Conservation (phyloP, 92 coral and sea anemone species). For the Palythoa caribaeorum region DNA sequence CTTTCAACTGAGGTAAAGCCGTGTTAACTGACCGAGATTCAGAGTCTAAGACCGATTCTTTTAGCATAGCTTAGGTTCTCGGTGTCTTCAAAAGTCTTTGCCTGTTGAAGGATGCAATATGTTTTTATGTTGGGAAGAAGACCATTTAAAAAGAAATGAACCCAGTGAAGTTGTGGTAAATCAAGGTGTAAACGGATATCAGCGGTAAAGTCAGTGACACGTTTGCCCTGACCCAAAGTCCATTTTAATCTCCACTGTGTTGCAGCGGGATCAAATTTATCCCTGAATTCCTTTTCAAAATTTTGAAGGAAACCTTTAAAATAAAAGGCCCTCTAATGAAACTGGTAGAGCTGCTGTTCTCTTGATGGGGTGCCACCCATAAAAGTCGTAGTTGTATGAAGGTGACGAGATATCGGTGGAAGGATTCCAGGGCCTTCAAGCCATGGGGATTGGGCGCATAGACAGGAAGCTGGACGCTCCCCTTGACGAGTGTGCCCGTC, state of each 20-base stretch:
- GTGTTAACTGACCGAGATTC: too few species aligned
- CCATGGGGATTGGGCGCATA: constrained; percentile 59
- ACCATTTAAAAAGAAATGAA: constrained; percentile 29
- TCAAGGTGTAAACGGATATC: background rate
- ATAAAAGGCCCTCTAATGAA: too few species aligned
- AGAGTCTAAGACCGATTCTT: too few species aligned
- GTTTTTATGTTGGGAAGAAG: constrained; percentile 19
- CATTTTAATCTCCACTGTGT: too few species aligned
- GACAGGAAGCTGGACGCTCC: constrained; percentile 43
- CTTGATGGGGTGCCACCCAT: too few species aligned
- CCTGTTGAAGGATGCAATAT: constrained; percentile 36
- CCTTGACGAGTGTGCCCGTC: constrained; percentile 25
- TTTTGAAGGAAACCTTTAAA: too few species aligned
- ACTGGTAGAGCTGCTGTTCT: too few species aligned
- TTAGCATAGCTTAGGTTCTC: constrained; percentile 16
- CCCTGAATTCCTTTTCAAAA: too few species aligned
- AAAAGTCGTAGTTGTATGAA: constrained; percentile 37
- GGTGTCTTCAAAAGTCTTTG: constrained; percentile 37
- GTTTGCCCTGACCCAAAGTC: too few species aligned
- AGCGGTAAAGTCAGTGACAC: too few species aligned
- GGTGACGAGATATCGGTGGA: constrained; percentile 62
- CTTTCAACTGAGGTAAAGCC: background rate
- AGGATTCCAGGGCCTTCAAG: constrained; percentile 71
- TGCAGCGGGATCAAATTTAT: too few species aligned
- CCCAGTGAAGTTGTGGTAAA: constrained; percentile 40